Evolutionary conservation across 2,888 invertebrate species (phyloP).

Genomic region (Drosophila mayaguana): DNA sequence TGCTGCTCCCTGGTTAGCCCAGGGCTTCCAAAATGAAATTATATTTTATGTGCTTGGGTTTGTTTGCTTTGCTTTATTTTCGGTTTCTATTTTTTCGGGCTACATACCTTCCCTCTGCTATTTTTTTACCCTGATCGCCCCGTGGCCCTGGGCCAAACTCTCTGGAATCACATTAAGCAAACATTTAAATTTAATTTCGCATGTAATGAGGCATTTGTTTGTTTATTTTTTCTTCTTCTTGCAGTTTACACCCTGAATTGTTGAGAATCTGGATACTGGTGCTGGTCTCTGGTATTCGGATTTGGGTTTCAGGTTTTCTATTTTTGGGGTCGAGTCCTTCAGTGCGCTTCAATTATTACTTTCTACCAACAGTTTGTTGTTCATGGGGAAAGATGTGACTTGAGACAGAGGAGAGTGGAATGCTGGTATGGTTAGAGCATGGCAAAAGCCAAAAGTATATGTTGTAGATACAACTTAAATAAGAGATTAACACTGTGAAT

Average conservation of each 20-base stretch:
- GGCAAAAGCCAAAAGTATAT: not conserved
- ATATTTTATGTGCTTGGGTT: constrained; percentile 77
- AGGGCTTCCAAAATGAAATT: constrained; percentile 77
- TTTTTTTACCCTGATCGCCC: constrained; percentile 48
- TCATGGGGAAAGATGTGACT: not conserved
- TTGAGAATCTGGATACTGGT: constrained; percentile 33
- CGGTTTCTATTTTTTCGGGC: constrained; percentile 15
- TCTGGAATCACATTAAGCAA: constrained; percentile 80
- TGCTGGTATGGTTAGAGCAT: not conserved
- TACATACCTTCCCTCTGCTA: constrained; percentile 42
- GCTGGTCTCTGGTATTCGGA: constrained; percentile 15
- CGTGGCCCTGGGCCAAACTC: constrained; percentile 50
- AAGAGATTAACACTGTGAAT: not conserved
- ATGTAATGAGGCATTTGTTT: constrained; percentile 83
- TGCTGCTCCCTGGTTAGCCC: constrained; percentile 68
- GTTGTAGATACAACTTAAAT: not conserved
- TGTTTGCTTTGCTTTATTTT: constrained; percentile 54
- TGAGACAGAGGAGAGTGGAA: not conserved
- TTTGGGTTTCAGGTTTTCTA: constrained; percentile 6
- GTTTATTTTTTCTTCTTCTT: constrained; percentile 62
- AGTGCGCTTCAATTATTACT: constrained; percentile 35
- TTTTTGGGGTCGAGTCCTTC: constrained; percentile 18
- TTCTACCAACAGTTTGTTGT: constrained; percentile 3
- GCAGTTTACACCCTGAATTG: constrained; percentile 58
- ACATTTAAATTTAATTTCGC: constrained; percentile 84